These are phyloP conservation scores for Molorchus minor DNA, from an alignment of 2,888 invertebrate genomes.

Conservation along the genomic window DNA sequence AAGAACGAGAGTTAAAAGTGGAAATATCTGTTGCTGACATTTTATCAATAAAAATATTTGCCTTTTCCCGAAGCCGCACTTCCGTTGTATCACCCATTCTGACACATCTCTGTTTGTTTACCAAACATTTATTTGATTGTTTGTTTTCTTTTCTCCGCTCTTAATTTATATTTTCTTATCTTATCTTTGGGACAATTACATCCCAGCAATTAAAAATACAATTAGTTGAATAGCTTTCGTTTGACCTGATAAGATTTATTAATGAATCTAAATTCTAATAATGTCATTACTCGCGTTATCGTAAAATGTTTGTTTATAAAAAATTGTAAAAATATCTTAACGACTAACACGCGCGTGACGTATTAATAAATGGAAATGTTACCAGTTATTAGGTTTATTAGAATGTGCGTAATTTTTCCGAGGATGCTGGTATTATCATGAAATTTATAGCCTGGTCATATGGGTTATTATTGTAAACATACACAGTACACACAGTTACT, in stretches of 20 bases:
- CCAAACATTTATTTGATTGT: slow-evolving; percentile 2
- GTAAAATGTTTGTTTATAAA: neutral
- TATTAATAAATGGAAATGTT: no score
- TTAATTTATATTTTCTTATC: slow-evolving; percentile 15
- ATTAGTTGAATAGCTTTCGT: neutral
- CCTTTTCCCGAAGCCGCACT: slow-evolving; percentile 4
- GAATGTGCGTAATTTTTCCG: no score
- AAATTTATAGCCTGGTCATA: no score
- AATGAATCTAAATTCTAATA: neutral
- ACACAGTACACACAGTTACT: no score
- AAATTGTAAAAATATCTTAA: neutral
- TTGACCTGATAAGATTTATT: neutral
- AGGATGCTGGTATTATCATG: no score
- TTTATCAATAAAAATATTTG: slow-evolving; percentile 19
- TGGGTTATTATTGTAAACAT: no score
- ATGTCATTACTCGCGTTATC: neutral
- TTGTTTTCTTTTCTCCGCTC: slow-evolving; percentile 7
- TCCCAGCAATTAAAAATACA: neutral
- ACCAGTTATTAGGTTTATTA: no score
- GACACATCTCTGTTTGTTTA: slow-evolving; percentile 18
- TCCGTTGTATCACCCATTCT: neutral
- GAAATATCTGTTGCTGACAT: slow-evolving; percentile 6
- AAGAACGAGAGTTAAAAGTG: no score
- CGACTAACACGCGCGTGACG: neutral
- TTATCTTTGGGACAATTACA: neutral